phyloP scores from a whole-genome alignment of 2,113 vertebrate genomes.

The Oxygymnocypris stewartii region DNA sequence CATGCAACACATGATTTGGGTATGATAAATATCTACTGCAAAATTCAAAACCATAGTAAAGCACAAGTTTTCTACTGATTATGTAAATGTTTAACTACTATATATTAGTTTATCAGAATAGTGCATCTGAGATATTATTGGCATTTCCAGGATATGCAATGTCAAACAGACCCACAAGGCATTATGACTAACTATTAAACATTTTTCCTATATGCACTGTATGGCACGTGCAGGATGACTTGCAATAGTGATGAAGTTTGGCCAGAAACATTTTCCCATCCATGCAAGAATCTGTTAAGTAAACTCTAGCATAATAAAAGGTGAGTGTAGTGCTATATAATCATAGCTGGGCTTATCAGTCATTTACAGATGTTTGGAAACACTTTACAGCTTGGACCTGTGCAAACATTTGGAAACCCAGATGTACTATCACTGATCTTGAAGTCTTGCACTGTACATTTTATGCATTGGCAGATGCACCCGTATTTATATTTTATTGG shows the following conservation, averaged over 20 bases:
- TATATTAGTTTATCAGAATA: background rate
- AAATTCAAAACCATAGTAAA: background rate
- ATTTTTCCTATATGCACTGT: background rate
- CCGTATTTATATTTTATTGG: background rate
- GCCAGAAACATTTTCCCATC: conserved; percentile 17
- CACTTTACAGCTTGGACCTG: conserved; percentile 16
- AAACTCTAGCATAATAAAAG: conserved; percentile 27
- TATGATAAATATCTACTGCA: background rate
- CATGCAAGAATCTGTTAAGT: conserved; percentile 19
- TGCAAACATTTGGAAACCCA: conserved; percentile 26
- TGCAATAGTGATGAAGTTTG: background rate
- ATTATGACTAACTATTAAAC: background rate
- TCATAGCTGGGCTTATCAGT: conserved; percentile 1
- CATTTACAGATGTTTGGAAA: conserved; percentile 31
- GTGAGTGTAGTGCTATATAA: background rate
- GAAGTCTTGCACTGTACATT: background rate
- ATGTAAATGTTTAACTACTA: conserved; percentile 6
- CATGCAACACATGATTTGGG: background rate
- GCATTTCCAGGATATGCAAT: background rate
- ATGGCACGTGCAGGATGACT: background rate
- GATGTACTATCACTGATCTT: conserved; percentile 28
- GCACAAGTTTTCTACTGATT: background rate
- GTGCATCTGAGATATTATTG: background rate
- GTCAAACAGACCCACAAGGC: background rate
- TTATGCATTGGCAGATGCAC: conserved; percentile 1